Percentiles rank a stretch among this genome's conserved stretches.
Conservation (phyloP, 2,797 vertebrate genomes). For the Manis crassicaudata region DNA sequence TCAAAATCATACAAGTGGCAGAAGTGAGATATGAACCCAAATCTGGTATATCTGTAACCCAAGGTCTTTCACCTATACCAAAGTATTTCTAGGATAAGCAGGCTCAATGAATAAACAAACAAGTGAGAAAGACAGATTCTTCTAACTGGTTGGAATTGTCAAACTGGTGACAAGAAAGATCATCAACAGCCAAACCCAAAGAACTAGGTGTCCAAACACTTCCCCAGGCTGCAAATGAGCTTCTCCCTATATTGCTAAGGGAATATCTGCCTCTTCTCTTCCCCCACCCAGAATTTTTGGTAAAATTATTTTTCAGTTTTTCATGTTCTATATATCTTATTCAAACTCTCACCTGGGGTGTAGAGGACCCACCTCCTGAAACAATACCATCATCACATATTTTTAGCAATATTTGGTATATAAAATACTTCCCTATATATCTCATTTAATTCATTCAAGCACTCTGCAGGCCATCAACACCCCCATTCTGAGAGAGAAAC, state of each 20-base stretch:
- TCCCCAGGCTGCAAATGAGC: neutral
- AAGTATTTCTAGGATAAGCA: neutral
- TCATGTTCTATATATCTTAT: neutral
- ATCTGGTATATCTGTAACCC: neutral
- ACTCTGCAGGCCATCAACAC: neutral
- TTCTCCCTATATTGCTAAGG: neutral
- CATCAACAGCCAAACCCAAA: neutral
- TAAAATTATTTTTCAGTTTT: neutral
- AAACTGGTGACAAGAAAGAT: neutral
- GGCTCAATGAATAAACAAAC: neutral
- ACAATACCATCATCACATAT: neutral
- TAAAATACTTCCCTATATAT: neutral
- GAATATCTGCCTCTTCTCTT: neutral
- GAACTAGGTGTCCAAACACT: neutral
- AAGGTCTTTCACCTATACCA: neutral
- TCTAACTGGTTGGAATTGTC: neutral
- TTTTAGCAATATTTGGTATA: neutral
- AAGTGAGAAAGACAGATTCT: neutral
- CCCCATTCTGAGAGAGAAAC: neutral
- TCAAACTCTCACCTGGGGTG: neutral
- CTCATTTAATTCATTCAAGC: neutral
- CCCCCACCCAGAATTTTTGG: neutral
- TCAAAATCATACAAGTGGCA: neutral
- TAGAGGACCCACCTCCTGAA: neutral
- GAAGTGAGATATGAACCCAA: neutral